These are phyloP conservation scores for Orchestes rusci DNA, from an alignment of 2,888 invertebrate species.

Conservation along the genomic window DNA sequence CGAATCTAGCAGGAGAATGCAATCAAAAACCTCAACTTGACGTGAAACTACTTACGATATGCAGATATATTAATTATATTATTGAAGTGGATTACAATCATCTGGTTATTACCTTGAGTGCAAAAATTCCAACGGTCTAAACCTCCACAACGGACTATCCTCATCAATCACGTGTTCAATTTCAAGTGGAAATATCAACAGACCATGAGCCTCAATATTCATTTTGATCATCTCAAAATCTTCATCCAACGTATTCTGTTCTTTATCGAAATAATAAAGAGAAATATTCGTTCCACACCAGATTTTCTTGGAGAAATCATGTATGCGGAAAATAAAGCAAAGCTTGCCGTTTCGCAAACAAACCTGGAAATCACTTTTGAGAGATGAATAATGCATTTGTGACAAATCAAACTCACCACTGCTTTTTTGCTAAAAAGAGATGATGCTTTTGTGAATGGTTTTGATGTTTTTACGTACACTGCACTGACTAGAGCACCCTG, in stretches of 20 bases:
- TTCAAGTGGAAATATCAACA: conserved; percentile 76
- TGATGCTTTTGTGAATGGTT: conserved; percentile 45
- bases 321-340: conserved; percentile 72
- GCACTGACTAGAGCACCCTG: conserved; percentile 43
- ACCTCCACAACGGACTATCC: conserved; percentile 68
- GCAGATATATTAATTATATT: no score
- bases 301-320: conserved; percentile 58
- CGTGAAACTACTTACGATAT: no score
- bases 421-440: conserved; percentile 65
- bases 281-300: conserved; percentile 57
- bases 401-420: conserved; percentile 46
- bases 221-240: conserved; percentile 66
- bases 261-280: conserved; percentile 57
- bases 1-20: conserved; percentile 63
- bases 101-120: conserved; percentile 24
- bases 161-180: conserved; percentile 76
- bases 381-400: no score
- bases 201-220: conserved; percentile 56
- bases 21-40: no score
- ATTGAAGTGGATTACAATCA: no score
- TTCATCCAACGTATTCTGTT: conserved; percentile 57
- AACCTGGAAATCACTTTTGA: conserved; percentile 35
- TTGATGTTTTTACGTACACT: conserved; percentile 63
- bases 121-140: conserved; percentile 58
- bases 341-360: conserved; percentile 51